Conservation (phyloP, 2,888 invertebrate genomes). For the Drosophila prostipennis region DNA sequence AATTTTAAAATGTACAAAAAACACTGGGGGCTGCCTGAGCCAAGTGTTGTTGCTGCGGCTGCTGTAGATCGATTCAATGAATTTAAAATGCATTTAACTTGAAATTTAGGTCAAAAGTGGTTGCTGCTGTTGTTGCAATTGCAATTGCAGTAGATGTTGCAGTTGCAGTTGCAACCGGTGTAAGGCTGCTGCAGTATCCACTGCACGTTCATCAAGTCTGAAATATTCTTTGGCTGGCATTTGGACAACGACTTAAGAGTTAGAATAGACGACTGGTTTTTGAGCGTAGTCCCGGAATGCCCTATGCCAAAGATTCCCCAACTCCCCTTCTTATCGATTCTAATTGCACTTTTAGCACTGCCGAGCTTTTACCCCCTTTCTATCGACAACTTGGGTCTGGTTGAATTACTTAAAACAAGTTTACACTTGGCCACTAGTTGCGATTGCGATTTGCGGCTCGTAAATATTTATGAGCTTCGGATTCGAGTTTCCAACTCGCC, state of each 20-base stretch:
- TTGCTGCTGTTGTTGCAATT: constrained; percentile 50
- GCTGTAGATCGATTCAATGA: constrained; percentile 74
- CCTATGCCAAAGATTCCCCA: constrained; percentile 49
- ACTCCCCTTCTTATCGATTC: constrained; percentile 37
- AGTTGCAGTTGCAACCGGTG: constrained; percentile 41
- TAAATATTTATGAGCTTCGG: constrained; percentile 66
- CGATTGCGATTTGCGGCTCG: constrained; percentile 54
- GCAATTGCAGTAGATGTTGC: constrained; percentile 39
- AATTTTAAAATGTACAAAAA: constrained; percentile 67
- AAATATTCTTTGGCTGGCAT: constrained; percentile 75
- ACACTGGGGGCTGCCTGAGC: constrained; percentile 16
- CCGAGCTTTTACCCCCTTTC: constrained; percentile 22
- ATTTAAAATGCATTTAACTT: constrained; percentile 77
- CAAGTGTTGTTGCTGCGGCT: constrained; percentile 33
- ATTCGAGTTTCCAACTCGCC: constrained; percentile 14
- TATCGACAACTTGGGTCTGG: not conserved
- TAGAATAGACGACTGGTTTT: constrained; percentile 69
- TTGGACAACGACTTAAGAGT: constrained; percentile 70
- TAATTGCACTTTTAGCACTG: constrained; percentile 65
- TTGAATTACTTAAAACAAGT: constrained; percentile 56
- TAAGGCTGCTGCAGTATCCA: constrained; percentile 26
- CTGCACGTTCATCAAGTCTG: constrained; percentile 62
- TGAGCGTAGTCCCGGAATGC: constrained; percentile 60
- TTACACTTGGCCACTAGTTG: constrained; percentile 54
- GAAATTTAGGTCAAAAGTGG: constrained; percentile 74